These are phyloP conservation scores for Notospermus geniculatus DNA, from an alignment of 1,140 invertebrate species.

Conservation along the genomic window DNA sequence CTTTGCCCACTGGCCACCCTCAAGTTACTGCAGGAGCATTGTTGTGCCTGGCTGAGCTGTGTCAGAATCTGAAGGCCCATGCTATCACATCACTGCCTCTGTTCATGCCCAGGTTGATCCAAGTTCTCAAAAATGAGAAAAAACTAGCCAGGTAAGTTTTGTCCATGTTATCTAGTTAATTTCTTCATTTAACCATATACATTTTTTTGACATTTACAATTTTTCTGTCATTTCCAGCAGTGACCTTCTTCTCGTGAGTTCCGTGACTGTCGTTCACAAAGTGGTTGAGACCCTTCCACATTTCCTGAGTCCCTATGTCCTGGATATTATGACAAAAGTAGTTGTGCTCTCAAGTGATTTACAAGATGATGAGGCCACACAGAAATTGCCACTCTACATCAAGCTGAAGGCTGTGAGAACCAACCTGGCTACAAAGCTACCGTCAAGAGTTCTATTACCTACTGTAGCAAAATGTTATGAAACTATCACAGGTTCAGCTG, in stretches of 20 bases:
- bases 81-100: conserved; percentile 69
- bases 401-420: conserved; percentile 49
- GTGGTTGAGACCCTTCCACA: conserved; percentile 75
- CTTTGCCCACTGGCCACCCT: conserved; percentile 20
- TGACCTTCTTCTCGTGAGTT: conserved; percentile 61
- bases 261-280: conserved; percentile 74
- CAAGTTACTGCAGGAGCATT: conserved; percentile 55
- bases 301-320: conserved; percentile 80
- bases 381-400: conserved; percentile 30
- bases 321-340: conserved; percentile 64
- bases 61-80: conserved; percentile 67
- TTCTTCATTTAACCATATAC: no score
- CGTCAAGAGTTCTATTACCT: conserved; percentile 74
- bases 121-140: conserved; percentile 28
- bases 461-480: conserved; percentile 68
- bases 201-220: not conserved
- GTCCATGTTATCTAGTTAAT: no score
- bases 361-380: conserved; percentile 19
- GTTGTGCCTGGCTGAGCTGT: conserved; percentile 77
- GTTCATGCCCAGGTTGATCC: conserved; percentile 76
- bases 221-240: conserved; percentile 52
- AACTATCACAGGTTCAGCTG: conserved; percentile 62
- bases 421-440: conserved; percentile 69
- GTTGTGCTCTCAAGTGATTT: conserved; percentile 17
- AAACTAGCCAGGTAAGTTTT: conserved; percentile 22